Percentiles rank a stretch among this genome's conserved stretches.
These are phyloP conservation scores for Masnerella sp. DNA, from an alignment of 2,888 invertebrate genomes.

Conservation along the genomic window DNA sequence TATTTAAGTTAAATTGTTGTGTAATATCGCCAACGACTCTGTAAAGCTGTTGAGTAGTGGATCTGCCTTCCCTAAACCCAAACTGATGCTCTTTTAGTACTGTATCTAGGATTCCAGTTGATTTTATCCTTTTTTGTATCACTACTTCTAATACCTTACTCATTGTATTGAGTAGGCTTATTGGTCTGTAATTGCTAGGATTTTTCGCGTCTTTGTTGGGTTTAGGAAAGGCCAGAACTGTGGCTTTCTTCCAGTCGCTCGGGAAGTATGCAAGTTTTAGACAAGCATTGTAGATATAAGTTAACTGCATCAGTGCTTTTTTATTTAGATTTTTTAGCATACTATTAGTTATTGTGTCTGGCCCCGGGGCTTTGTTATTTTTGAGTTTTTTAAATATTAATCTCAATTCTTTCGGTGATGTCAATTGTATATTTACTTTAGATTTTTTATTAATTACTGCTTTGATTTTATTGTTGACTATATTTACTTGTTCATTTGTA, in stretches of 20 bases:
- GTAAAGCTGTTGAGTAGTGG: background rate
- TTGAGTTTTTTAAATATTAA: constrained; percentile 24
- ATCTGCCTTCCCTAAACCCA: background rate
- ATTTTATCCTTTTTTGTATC: background rate
- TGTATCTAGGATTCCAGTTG: background rate
- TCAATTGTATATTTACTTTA: too few species aligned
- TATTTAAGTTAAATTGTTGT: background rate
- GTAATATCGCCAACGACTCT: background rate
- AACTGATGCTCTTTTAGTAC: background rate
- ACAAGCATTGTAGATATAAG: constrained; percentile 33
- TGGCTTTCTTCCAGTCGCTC: constrained; percentile 25
- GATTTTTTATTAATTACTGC: too few species aligned
- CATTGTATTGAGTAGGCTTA: background rate
- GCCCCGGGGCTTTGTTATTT: constrained; percentile 44
- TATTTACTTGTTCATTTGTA: too few species aligned
- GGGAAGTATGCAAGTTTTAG: constrained; percentile 18
- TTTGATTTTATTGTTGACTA: too few species aligned
- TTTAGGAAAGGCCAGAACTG: constrained; percentile 18
- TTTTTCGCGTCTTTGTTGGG: background rate
- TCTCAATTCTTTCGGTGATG: too few species aligned
- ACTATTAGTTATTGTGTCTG: constrained; percentile 39
- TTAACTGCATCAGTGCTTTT: constrained; percentile 28
- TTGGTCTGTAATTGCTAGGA: background rate
- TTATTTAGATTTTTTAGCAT: constrained; percentile 35
- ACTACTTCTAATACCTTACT: background rate